Base-by-base conservation (phyloP, 2,113 vertebrate species). In the Amazona vittata region DNA sequence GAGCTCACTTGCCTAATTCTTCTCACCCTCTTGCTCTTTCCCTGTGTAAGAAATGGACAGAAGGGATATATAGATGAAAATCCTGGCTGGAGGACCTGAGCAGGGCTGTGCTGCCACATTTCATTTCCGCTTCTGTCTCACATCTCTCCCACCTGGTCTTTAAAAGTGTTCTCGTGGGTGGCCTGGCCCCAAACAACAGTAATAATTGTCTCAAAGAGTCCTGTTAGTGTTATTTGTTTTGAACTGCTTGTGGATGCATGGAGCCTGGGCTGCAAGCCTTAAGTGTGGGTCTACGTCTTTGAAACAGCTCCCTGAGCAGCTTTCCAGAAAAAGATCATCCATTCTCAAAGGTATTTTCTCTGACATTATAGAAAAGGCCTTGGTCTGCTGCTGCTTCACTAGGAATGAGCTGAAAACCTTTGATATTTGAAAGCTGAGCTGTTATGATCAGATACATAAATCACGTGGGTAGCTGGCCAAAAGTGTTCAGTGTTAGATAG, bases 391-490 rank as follows among this genome's bases (percentile, higher is more conserved):
- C 74, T 41, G 57, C 62, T 85, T 91, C 29, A 18, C 31, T 25
- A 53, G 35, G 74, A 76, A 46, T 57, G 21, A 86, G 46, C 28
- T 77, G 46, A 67, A 89, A 89, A 29, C 46, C 63, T 90, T 74
- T 93, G 67, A 44, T 89, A 83, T 77, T 85, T 94, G 87, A 85
- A 93, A 83, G 31, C 31, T 41, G n/a, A 70, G 67, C 60, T 91
- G 31, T 50, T 86, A 31, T 5, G 26, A 80, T 91, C 24, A 65
- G 20, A 62, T 46, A 47, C 25, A 62, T 64, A 84, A 73, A 89
- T 95, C 43, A 59, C 43, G 24, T 0, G 10, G 26, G 31, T 62
- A 80, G 57, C 74, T 62, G 59, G 59, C n/a, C 59, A 63, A 26
- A 88, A 88, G 24, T 28, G 8, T 80, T 73, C 43, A 9, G 15